Conservation (phyloP, 2,888 invertebrate genomes). For the Coleophora flavipennella region DNA sequence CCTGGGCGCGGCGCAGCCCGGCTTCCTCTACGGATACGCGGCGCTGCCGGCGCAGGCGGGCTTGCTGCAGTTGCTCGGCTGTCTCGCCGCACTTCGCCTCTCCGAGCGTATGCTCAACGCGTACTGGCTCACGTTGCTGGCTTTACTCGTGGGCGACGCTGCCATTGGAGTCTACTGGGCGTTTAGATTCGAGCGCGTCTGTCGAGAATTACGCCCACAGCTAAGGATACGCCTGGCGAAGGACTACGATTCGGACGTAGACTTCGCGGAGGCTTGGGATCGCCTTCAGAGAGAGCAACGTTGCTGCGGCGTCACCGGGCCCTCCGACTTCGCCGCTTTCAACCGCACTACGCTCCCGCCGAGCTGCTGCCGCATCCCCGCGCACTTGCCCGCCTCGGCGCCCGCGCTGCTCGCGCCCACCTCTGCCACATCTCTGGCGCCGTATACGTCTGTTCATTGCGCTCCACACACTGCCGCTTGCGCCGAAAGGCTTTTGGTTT, state of each 20-base stretch:
- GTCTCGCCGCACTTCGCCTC: conserved; percentile 84
- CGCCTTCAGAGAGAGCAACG: conserved; percentile 80
- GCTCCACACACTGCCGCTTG: conserved; percentile 76
- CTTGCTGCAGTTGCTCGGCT: conserved; percentile 82
- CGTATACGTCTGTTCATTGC: conserved; percentile 54
- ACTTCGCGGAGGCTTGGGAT: conserved; percentile 85
- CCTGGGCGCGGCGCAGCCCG: conserved; percentile 83
- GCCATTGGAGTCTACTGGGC: conserved; percentile 90
- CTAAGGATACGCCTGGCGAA: conserved; percentile 74
- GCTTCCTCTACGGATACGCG: conserved; percentile 87
- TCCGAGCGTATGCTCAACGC: conserved; percentile 86
- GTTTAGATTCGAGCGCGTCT: conserved; percentile 82
- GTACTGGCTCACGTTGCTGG: conserved; percentile 86
- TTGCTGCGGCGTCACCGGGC: conserved; percentile 85
- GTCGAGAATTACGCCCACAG: conserved; percentile 80
- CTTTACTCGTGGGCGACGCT: conserved; percentile 86
- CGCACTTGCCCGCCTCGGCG: conserved; percentile 49
- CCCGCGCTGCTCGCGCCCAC: conserved; percentile 67
- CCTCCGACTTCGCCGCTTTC: conserved; percentile 62
- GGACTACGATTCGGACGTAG: conserved; percentile 81
- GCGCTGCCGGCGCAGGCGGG: conserved; percentile 83
- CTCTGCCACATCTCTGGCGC: conserved; percentile 41
- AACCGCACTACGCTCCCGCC: conserved; percentile 56
- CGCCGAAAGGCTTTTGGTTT: conserved; percentile 79
- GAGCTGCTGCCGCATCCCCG: conserved; percentile 60